Base-by-base conservation (phyloP, 2,797 vertebrate genomes). In the Urocyon cinereoargenteus region DNA sequence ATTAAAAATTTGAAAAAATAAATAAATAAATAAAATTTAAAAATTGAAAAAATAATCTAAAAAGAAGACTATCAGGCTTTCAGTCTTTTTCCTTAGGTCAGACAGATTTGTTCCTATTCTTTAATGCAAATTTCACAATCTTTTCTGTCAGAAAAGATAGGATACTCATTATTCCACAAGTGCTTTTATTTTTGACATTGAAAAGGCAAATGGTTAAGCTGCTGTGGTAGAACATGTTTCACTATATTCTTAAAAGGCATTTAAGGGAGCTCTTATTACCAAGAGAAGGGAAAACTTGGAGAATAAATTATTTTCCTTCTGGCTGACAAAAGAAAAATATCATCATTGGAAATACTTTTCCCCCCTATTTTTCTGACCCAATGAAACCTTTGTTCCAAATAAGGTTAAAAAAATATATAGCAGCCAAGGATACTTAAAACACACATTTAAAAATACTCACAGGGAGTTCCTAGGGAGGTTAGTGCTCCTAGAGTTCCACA, bases 401-500 rank as follows among this genome's bases (percentile, higher is more conserved):
- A 3, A 49, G 2, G 10, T 40, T 91, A n/a, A 84, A 96, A 75
- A 70, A 92, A n/a, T 40, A 73, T 28, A 34, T 5, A 88, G 57
- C 93, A 90, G 14, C 36, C 51, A 92, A 84, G 81, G 91, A 70
- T 10, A 64, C 24, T 85, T 55, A 31, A 62, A 26, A 90, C 22
- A 91, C 28, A 72, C 24, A 79, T 59, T 59, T 10, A 13, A n/a
- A 89, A 95, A 96, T 98, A 99, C 99, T 99, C 99, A 99, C 99
- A 95, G 99, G 82, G 99, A 98, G 77, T 97, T 99, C 51, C 96
- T 98, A 79, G 97, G 99, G 93, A 98, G 92, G 26, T 98, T 98
- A 92, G 73, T 98, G 62, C 98, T 98, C 98, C 98, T 98, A 96
- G 98, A 99, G 98, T 91, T 99, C 99, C 99, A 99, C 49, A 91